These are phyloP conservation scores for Lophius piscatorius DNA, from an alignment of 2,113 vertebrate species.

Conservation along the genomic window DNA sequence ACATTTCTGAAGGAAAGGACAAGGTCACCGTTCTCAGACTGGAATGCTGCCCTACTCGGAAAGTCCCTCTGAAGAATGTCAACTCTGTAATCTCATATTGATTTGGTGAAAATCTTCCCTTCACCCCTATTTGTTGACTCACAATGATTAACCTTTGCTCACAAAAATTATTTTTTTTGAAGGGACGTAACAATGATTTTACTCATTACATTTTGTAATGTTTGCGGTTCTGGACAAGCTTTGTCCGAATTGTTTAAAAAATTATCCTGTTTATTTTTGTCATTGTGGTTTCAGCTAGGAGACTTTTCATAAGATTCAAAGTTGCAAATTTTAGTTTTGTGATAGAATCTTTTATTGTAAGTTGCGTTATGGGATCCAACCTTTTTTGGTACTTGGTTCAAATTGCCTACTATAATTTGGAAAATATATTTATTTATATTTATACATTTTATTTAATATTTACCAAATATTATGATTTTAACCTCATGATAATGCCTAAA, in stretches of 20 bases:
- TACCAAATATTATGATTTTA: no score
- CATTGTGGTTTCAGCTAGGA: not conserved
- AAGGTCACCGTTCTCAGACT: constrained; percentile 37
- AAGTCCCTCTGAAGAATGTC: constrained; percentile 21
- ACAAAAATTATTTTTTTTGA: constrained; percentile 5
- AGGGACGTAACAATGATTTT: constrained; percentile 4
- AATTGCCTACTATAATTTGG: no score
- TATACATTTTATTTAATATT: no score
- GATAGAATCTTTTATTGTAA: no score
- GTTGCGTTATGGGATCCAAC: no score
- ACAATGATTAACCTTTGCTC: constrained; percentile 15
- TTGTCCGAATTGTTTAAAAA: no score
- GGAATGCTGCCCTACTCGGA: constrained; percentile 59
- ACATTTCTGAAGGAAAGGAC: constrained; percentile 31
- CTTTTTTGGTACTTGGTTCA: no score
- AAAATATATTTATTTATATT: no score
- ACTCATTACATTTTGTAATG: not conserved
- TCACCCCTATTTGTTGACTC: not conserved
- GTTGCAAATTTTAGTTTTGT: no score
- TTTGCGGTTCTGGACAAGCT: no score
- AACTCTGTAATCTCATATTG: constrained; percentile 32
- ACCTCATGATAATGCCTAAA: no score
- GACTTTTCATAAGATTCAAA: no score
- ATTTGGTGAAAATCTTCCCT: constrained; percentile 27
- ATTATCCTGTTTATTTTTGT: not conserved